Percentiles rank a stretch among this genome's conserved stretches.
Evolutionary conservation across 2,797 vertebrate species (phyloP).

Genomic region (Acrossocheilus wenchowensis): DNA sequence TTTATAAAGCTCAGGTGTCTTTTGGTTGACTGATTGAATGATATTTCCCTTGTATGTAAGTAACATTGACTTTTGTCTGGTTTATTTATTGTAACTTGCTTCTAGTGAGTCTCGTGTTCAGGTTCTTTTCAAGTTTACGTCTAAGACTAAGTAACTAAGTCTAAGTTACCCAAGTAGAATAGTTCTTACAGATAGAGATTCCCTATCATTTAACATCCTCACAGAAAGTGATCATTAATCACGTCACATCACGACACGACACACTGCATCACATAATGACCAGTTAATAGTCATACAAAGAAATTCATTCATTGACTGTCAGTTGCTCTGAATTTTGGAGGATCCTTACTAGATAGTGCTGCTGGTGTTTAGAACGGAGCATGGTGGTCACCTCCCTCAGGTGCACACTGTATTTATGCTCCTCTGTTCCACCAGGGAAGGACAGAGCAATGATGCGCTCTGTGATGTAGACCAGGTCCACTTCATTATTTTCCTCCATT

Average conservation of each 20-base stretch:
- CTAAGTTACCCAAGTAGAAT: not conserved
- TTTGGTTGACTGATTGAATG: too few relatives aligned
- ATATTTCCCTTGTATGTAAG: too few relatives aligned
- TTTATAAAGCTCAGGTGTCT: too few relatives aligned
- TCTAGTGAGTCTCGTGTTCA: too few relatives aligned
- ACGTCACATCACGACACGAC: too few relatives aligned
- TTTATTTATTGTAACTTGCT: too few relatives aligned
- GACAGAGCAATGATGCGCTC: constrained; percentile 95
- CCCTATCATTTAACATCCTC: not conserved
- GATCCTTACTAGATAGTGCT: constrained; percentile 89
- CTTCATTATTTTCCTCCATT: constrained; percentile 93
- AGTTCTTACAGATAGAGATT: not conserved
- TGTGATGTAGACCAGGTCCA: constrained; percentile 96
- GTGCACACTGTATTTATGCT: constrained; percentile 87
- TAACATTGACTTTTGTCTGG: too few relatives aligned
- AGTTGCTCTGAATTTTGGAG: not conserved
- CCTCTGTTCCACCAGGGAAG: constrained; percentile 83
- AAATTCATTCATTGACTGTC: not conserved
- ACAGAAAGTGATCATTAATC: not conserved
- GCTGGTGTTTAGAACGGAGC: constrained; percentile 94
- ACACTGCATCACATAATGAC: not conserved
- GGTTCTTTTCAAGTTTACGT: too few relatives aligned
- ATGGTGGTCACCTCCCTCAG: constrained; percentile 94
- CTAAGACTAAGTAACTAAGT: too few relatives aligned
- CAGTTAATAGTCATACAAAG: not conserved